These are phyloP conservation scores for Drosophila mojavensis DNA, from an alignment of 1,140 invertebrate species.

Conservation along the genomic window DNA sequence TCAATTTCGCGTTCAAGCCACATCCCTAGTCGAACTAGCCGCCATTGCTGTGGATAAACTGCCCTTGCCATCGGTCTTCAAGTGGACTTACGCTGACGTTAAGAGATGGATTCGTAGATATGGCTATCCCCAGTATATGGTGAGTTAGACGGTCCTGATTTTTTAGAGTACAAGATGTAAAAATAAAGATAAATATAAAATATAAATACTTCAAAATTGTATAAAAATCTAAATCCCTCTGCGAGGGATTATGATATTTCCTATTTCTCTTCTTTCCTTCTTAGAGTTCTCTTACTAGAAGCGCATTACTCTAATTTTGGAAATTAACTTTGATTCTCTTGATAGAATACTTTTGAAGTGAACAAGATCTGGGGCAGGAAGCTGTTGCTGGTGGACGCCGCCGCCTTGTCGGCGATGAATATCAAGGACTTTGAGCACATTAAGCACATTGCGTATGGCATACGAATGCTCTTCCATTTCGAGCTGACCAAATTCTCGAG, in stretches of 20 bases:
- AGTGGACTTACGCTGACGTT: conserved; percentile 65
- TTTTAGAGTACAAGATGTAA: too few relatives aligned
- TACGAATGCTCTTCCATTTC: conserved; percentile 68
- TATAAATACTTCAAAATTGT: too few relatives aligned
- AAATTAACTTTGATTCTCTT: too few relatives aligned
- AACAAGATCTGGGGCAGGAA: conserved; percentile 66
- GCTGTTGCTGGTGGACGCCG: conserved; percentile 66
- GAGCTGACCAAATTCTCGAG: conserved; percentile 59
- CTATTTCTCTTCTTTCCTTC: too few relatives aligned
- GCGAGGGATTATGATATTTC: too few relatives aligned
- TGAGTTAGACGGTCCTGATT: background rate
- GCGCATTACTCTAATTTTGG: too few relatives aligned
- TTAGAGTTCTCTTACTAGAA: too few relatives aligned
- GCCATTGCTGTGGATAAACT: conserved; percentile 56
- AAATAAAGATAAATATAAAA: too few relatives aligned
- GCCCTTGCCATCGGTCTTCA: conserved; percentile 52
- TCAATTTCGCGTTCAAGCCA: conserved; percentile 48
- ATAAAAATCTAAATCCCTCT: too few relatives aligned
- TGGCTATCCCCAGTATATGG: conserved; percentile 72
- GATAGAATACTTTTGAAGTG: conserved; percentile 63
- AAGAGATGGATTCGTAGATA: conserved; percentile 53
- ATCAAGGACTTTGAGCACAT: conserved; percentile 72
- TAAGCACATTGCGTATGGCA: conserved; percentile 59
- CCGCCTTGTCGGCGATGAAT: conserved; percentile 64
- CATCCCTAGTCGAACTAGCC: conserved; percentile 51